Conservation (phyloP, 2,113 vertebrate species). For the Oostethus manadensis region DNA sequence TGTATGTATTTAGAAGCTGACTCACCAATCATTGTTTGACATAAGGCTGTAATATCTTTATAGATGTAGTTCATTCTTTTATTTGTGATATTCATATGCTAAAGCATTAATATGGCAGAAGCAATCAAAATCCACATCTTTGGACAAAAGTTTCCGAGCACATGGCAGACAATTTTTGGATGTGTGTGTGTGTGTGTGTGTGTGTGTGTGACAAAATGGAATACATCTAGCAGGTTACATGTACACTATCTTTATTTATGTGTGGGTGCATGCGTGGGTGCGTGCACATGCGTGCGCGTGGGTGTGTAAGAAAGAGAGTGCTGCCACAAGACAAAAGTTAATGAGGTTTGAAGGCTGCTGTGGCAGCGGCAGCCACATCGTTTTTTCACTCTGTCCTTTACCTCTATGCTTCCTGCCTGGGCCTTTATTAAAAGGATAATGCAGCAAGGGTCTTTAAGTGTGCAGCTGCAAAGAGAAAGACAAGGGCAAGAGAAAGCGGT, state of each 20-base stretch:
- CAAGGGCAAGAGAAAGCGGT: conserved; percentile 34
- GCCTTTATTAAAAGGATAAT: conserved; percentile 73
- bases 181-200: neutral
- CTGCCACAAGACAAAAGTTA: conserved; percentile 73
- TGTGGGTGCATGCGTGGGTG: conserved; percentile 8
- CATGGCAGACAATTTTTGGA: conserved; percentile 22
- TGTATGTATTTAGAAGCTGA: too few species aligned
- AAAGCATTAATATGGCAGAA: neutral
- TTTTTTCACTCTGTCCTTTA: conserved; percentile 58
- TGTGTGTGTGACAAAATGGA: conserved; percentile 8
- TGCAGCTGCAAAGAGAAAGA: conserved; percentile 68
- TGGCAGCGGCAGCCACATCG: conserved; percentile 60
- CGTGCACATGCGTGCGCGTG: conserved; percentile 1
- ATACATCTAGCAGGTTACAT: neutral
- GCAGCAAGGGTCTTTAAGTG: conserved; percentile 69
- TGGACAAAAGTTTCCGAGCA: conserved; percentile 5
- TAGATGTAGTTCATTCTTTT: neutral
- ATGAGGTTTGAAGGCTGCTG: conserved; percentile 73
- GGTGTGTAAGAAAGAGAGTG: conserved; percentile 26
- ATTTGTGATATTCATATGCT: conserved; percentile 2
- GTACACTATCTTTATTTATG: conserved; percentile 14
- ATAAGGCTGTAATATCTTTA: too few species aligned
- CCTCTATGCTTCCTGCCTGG: conserved; percentile 63
- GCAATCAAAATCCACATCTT: conserved; percentile 11
- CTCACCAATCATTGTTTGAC: too few species aligned